A percentile compares a stretch with the other conserved stretches of the same genome.
Evolutionary conservation across 2,113 vertebrate species (phyloP).

Genomic region (Campylomormyrus tamandua): DNA sequence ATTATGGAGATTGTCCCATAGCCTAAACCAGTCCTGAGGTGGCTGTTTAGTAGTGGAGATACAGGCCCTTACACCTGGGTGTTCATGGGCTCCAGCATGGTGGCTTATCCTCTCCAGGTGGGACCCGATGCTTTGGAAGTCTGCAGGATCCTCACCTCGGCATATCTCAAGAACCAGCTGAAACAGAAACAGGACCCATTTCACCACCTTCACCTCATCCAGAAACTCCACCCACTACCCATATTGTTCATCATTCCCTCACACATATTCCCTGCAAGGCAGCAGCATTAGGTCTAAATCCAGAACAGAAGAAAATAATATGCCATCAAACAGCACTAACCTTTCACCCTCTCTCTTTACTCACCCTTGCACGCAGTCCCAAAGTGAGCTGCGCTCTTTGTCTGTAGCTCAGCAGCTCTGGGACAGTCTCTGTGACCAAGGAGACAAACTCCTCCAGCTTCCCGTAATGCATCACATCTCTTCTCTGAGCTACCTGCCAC

Average conservation of each 20-base stretch:
- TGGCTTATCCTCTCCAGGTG: constrained; percentile 52
- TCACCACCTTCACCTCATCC: not conserved
- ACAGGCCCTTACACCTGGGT: constrained; percentile 29
- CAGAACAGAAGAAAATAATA: not conserved
- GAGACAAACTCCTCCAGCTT: constrained; percentile 45
- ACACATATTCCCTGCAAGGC: not conserved
- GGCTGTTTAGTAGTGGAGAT: no score
- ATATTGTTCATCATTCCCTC: not conserved
- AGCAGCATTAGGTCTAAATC: not conserved
- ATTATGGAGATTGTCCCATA: not conserved
- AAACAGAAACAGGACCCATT: constrained; percentile 10
- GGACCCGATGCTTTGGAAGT: constrained; percentile 44
- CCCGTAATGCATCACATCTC: constrained; percentile 37
- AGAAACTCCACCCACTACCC: not conserved
- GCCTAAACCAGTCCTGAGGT: not conserved
- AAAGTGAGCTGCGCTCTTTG: constrained; percentile 49
- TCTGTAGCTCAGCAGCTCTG: constrained; percentile 45
- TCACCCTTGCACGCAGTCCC: constrained; percentile 52
- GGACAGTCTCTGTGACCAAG: constrained; percentile 33
- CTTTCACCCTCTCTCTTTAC: not conserved
- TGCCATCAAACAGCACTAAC: not conserved
- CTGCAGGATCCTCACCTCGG: constrained; percentile 45
- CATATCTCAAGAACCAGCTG: constrained; percentile 60
- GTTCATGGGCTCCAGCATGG: constrained; percentile 22
- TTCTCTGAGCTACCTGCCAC: constrained; percentile 39